These are phyloP conservation scores for Marmota monax DNA, from an alignment of 2,113 vertebrate genomes.

Conservation along the genomic window DNA sequence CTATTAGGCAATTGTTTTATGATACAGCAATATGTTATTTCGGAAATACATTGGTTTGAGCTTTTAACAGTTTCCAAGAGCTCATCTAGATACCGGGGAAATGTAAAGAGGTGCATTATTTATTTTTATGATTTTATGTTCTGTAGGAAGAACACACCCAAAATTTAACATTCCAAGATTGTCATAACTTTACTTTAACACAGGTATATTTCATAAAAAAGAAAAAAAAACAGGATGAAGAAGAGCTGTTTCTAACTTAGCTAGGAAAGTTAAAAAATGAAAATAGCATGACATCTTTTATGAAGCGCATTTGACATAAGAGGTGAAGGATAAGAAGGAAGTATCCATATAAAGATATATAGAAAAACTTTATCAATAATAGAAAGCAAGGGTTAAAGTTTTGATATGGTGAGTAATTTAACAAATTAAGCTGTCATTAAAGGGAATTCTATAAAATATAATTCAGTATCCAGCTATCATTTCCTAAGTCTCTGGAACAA, in stretches of 20 bases:
- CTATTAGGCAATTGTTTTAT: neutral
- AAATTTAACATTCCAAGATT: neutral
- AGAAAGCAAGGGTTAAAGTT: neutral
- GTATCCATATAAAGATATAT: neutral
- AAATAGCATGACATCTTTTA: neutral
- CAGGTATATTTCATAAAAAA: neutral
- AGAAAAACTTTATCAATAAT: neutral
- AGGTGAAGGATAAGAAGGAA: neutral
- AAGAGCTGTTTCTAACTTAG: neutral
- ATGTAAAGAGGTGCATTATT: neutral
- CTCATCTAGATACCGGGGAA: neutral
- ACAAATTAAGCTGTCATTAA: neutral
- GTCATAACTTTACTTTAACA: neutral
- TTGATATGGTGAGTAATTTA: neutral
- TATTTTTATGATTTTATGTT: neutral
- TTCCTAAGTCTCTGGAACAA: too few relatives aligned
- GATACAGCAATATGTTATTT: neutral
- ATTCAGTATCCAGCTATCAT: neutral
- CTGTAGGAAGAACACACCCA: neutral
- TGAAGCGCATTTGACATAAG: neutral
- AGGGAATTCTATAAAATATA: neutral
- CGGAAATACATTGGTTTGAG: neutral
- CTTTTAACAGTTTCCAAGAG: neutral
- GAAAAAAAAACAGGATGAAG: neutral
- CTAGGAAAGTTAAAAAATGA: neutral